phyloP scores from a whole-genome alignment of 2,888 invertebrate species.

The Mylabris sibirica region DNA sequence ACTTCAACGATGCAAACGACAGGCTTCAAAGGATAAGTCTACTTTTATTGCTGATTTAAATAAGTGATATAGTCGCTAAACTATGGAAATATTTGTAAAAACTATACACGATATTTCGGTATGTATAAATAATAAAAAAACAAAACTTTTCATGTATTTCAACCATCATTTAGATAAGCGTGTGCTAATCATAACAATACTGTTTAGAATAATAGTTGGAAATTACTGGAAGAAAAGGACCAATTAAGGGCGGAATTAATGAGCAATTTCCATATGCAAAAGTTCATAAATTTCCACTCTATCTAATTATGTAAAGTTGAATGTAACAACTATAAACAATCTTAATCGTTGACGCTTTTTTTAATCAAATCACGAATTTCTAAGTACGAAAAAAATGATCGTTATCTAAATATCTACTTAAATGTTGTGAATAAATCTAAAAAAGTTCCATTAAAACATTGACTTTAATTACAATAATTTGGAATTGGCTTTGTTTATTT shows the following conservation, averaged over 20 bases:
- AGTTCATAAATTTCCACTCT: slow-evolving; percentile 35
- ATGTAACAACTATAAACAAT: slow-evolving; percentile 34
- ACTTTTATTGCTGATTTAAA: slow-evolving; percentile 8
- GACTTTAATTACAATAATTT: slow-evolving; percentile 29
- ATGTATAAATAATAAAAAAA: not conserved
- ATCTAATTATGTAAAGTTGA: slow-evolving; percentile 42
- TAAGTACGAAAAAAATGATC: slow-evolving; percentile 29
- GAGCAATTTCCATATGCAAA: slow-evolving; percentile 38
- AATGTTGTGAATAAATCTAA: slow-evolving; percentile 27
- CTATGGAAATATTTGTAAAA: not conserved
- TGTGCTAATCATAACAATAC: not conserved
- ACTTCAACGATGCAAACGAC: slow-evolving; percentile 14
- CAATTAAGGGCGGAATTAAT: not conserved
- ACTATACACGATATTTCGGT: not conserved
- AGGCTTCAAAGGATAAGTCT: slow-evolving; percentile 12
- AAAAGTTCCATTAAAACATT: slow-evolving; percentile 26
- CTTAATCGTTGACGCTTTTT: slow-evolving; percentile 36
- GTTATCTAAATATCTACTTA: slow-evolving; percentile 25
- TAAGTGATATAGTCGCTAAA: not conserved
- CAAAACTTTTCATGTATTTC: not conserved
- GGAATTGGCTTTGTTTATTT: slow-evolving; percentile 38
- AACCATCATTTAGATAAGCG: not conserved
- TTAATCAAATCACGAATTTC: slow-evolving; percentile 41
- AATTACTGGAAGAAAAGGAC: not conserved
- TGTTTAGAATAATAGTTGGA: not conserved